phyloP scores from a whole-genome alignment of 2,113 vertebrate genomes.

The Epinephelus cyanopodus region DNA sequence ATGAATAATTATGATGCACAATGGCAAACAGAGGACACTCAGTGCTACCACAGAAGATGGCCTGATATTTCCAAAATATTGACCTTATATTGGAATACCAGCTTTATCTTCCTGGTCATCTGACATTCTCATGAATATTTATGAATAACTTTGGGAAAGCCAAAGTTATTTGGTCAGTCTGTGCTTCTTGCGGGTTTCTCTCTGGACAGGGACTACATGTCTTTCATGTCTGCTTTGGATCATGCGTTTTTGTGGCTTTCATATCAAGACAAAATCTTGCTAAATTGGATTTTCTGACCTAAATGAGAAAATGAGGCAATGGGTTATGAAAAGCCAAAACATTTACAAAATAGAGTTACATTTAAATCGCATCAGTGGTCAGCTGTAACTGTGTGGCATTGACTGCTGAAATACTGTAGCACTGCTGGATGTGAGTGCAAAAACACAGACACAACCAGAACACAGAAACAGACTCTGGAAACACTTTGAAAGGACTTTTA shows the following conservation, averaged over 20 bases:
- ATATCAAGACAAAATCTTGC: conserved; percentile 5
- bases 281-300: conserved; percentile 28
- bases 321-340: conserved; percentile 12
- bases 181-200: conserved; percentile 12
- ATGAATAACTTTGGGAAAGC: conserved; percentile 30
- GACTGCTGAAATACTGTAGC: conserved; percentile 2
- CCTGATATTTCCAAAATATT: conserved; percentile 54
- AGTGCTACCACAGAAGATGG: conserved; percentile 20
- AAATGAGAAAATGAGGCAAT: conserved; percentile 31
- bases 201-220: conserved; percentile 1
- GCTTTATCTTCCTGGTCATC: conserved; percentile 25
- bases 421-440: background rate
- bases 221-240: conserved; percentile 23
- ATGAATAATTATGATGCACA: conserved; percentile 59
- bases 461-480: too few relatives aligned
- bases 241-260: conserved; percentile 1
- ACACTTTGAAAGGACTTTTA: too few relatives aligned
- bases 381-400: background rate
- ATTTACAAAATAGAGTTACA: conserved; percentile 20
- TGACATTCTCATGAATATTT: conserved; percentile 58
- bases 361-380: conserved; percentile 36
- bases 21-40: conserved; percentile 62
- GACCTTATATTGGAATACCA: conserved; percentile 47
- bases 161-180: conserved; percentile 40
- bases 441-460: too few relatives aligned